Conservation (phyloP, 1,140 invertebrate species). For the Brachionus sp. region DNA sequence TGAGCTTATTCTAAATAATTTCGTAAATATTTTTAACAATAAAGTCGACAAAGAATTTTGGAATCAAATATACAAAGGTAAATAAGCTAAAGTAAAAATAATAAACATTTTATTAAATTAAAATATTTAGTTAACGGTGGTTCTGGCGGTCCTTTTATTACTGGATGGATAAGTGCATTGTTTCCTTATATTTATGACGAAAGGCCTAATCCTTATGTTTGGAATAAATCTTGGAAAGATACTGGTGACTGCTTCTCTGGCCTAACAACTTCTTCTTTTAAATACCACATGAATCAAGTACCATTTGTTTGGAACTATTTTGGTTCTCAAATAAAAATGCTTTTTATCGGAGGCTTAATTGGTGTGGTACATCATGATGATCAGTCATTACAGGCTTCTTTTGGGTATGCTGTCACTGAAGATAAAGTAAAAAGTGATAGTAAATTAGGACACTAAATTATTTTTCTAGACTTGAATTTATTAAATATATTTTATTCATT, state of each 20-base stretch:
- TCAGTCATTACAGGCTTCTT: not conserved
- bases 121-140: not conserved
- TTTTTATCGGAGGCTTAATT: conserved; percentile 26
- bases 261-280: conserved; percentile 1
- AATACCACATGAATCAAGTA: conserved; percentile 44
- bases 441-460: not conserved
- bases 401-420: conserved; percentile 33
- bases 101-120: not conserved
- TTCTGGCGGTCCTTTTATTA: conserved; percentile 24
- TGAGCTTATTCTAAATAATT: not conserved
- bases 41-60: conserved; percentile 35
- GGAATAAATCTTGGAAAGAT: conserved; percentile 2
- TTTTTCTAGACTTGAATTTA: not conserved
- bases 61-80: conserved; percentile 45
- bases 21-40: not conserved
- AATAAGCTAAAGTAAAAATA: no score
- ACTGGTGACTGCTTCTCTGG: not conserved
- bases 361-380: not conserved
- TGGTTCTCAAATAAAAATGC: not conserved
- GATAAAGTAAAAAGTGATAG: not conserved
- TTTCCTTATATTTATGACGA: conserved; percentile 10
- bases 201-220: not conserved
- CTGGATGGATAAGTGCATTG: conserved; percentile 36
- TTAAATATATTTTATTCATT: not conserved
- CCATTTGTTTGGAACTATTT: conserved; percentile 45